Conservation (phyloP, 2,797 vertebrate species). For the Sebastes kiyomatsui region DNA sequence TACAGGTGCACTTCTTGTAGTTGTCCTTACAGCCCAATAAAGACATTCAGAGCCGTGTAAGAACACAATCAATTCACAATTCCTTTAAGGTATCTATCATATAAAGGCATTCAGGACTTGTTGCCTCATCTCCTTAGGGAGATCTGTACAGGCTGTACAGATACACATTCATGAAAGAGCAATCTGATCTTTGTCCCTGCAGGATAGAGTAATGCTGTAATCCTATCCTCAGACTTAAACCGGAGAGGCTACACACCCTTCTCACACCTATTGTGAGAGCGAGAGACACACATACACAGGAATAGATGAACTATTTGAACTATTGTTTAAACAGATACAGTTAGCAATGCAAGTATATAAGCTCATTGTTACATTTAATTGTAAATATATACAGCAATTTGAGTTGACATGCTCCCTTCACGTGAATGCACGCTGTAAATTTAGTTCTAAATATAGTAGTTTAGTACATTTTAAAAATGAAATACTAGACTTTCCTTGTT, state of each 20-base stretch:
- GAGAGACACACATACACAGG: background rate
- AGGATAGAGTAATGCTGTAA: constrained; percentile 65
- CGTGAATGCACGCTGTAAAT: background rate
- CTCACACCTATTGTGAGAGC: constrained; percentile 47
- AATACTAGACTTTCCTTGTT: background rate
- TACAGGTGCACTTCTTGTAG: background rate
- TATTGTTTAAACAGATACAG: background rate
- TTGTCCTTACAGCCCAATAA: background rate
- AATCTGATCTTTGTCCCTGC: constrained; percentile 77
- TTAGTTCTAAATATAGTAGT: background rate
- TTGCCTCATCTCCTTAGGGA: constrained; percentile 33
- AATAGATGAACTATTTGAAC: background rate
- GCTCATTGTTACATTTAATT: background rate
- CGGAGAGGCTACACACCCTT: constrained; percentile 60
- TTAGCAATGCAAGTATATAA: background rate
- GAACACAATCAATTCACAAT: background rate
- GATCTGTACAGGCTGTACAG: constrained; percentile 23
- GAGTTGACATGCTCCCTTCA: background rate
- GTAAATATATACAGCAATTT: background rate
- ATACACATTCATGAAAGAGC: constrained; percentile 49
- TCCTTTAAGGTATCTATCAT: background rate
- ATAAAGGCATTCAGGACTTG: constrained; percentile 18
- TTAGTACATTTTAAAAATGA: background rate
- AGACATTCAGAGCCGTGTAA: background rate
- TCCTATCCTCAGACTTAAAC: constrained; percentile 67